Conservation (phyloP, 2,113 vertebrate species). For the Dicerorhinus sumatrensis region DNA sequence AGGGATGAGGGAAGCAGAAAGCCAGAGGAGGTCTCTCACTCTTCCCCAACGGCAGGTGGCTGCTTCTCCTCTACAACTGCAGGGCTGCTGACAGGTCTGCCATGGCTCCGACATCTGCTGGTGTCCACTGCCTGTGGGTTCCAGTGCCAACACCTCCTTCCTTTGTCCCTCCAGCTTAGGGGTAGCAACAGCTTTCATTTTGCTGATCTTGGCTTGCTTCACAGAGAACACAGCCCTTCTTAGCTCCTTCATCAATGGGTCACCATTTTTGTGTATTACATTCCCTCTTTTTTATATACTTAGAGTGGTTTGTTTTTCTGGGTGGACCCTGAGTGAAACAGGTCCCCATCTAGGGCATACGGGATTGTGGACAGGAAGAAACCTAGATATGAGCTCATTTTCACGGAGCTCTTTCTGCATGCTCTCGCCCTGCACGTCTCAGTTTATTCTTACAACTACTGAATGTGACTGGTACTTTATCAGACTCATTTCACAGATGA, state of each 20-base stretch:
- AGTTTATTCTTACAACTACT: not conserved
- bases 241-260: not conserved
- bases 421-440: not conserved
- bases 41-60: not conserved
- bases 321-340: not conserved
- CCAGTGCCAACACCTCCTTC: not conserved
- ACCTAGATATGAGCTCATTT: not conserved
- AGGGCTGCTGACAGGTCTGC: not conserved
- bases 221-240: not conserved
- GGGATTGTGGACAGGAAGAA: not conserved
- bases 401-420: not conserved
- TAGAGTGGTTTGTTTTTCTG: not conserved
- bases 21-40: rapidly evolving
- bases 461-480: not conserved
- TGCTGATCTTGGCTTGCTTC: not conserved
- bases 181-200: not conserved
- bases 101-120: not conserved
- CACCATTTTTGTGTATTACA: not conserved
- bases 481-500: not conserved
- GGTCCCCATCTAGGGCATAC: not conserved
- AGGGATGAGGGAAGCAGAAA: not conserved
- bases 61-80: not conserved
- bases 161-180: not conserved
- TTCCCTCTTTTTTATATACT: not conserved
- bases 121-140: rapidly evolving